These are phyloP conservation scores for Lepetodrilus schrolli DNA, from an alignment of 2,888 invertebrate species.

Conservation along the genomic window DNA sequence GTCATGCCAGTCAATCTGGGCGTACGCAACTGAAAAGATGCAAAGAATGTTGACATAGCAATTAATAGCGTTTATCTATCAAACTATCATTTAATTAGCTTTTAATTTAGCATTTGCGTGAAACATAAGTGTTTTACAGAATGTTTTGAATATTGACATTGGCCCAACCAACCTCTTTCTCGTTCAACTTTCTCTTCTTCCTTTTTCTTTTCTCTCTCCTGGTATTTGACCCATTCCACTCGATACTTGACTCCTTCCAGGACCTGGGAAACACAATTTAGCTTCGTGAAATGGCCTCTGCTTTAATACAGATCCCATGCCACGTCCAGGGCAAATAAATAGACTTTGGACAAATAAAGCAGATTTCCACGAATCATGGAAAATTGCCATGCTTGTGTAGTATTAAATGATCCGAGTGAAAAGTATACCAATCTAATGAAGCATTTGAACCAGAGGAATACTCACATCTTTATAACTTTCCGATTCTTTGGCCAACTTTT, in stretches of 20 bases:
- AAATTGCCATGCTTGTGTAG: background rate
- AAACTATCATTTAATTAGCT: background rate
- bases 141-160: background rate
- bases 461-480: slow-evolving; percentile 78
- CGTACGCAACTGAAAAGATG: slow-evolving; percentile 80
- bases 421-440: too few species aligned
- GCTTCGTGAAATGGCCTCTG: too few species aligned
- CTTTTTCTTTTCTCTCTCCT: slow-evolving; percentile 91
- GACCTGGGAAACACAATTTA: slow-evolving; percentile 56
- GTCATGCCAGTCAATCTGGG: slow-evolving; percentile 99
- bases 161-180: slow-evolving; percentile 82
- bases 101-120: too few species aligned
- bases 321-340: too few species aligned
- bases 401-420: background rate
- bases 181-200: slow-evolving; percentile 96
- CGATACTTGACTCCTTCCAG: slow-evolving; percentile 94
- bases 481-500: slow-evolving; percentile 84
- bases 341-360: too few species aligned
- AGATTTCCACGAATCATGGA: too few species aligned
- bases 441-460: too few species aligned
- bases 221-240: slow-evolving; percentile 96
- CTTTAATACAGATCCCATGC: too few species aligned
- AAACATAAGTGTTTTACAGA: too few species aligned
- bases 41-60: background rate
- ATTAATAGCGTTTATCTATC: background rate